phyloP scores from a whole-genome alignment of 2,888 invertebrate genomes.

The Lasioglossum pauxillum region DNA sequence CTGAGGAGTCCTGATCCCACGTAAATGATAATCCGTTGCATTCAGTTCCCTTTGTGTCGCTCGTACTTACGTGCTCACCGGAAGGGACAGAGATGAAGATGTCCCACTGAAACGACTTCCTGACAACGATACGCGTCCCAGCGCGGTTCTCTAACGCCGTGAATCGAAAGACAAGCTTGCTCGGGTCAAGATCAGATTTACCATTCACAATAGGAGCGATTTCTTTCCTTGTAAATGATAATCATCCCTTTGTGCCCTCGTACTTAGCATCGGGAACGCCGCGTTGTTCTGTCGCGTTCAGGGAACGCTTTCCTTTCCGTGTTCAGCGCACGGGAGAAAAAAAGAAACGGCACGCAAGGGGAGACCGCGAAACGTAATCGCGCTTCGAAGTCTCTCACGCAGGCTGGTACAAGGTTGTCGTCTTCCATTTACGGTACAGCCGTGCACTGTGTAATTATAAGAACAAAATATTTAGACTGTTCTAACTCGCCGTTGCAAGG shows the following conservation, averaged over 20 bases:
- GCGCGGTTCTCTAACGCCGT: background rate
- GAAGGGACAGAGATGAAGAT: background rate
- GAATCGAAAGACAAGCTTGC: background rate
- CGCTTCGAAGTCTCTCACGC: conserved; percentile 62
- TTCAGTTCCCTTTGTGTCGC: conserved; percentile 28
- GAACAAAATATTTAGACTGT: conserved; percentile 73
- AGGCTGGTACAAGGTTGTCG: conserved; percentile 66
- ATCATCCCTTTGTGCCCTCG: conserved; percentile 37
- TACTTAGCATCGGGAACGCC: background rate
- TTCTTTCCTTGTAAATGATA: conserved; percentile 36
- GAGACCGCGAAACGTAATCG: conserved; percentile 58
- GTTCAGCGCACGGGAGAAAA: conserved; percentile 27
- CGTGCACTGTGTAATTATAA: conserved; percentile 67
- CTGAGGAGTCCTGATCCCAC: background rate
- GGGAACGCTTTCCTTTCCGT: conserved; percentile 56
- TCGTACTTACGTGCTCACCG: background rate
- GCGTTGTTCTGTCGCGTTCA: conserved; percentile 52
- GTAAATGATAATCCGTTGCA: conserved; percentile 40
- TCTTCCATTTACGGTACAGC: conserved; percentile 64
- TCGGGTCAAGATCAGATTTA: conserved; percentile 25
- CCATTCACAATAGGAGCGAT: conserved; percentile 6
- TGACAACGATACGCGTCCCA: background rate
- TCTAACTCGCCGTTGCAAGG: conserved; percentile 36
- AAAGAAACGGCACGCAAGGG: conserved; percentile 58
- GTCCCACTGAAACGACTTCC: background rate